phyloP scores from a whole-genome alignment of 2,113 vertebrate genomes.

The Gallinago undulata region DNA sequence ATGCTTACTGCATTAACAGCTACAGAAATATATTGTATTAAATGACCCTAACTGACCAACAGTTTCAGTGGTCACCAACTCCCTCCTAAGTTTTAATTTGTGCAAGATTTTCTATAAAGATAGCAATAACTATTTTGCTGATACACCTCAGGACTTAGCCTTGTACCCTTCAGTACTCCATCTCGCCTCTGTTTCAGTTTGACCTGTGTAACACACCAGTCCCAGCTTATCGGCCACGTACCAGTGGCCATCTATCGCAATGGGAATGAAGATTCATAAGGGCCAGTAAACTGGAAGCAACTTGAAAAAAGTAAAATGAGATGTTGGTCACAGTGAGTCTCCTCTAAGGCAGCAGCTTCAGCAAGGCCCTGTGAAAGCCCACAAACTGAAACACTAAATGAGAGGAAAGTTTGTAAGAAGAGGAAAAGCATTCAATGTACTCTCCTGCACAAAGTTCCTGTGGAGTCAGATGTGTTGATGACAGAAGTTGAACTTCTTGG shows the following conservation, averaged over 20 bases:
- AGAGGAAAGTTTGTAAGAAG: not conserved
- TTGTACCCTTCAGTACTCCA: not conserved
- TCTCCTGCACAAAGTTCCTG: not conserved
- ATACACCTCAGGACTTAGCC: not conserved
- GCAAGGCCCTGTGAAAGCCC: not conserved
- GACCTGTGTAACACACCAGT: not conserved
- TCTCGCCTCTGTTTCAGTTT: not conserved
- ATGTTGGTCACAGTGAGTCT: not conserved
- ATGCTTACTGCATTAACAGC: constrained; percentile 3
- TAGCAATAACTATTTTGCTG: not conserved
- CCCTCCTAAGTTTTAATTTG: not conserved
- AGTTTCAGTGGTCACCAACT: not conserved
- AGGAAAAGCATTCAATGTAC: not conserved
- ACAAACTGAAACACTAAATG: not conserved
- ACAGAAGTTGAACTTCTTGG: not conserved
- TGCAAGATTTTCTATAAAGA: not conserved
- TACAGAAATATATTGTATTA: not conserved
- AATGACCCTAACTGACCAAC: constrained; percentile 21
- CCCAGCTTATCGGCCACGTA: not conserved
- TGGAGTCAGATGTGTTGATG: not conserved
- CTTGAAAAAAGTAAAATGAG: not conserved
- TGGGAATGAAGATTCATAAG: not conserved
- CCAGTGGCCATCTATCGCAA: not conserved
- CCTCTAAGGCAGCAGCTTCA: not conserved
- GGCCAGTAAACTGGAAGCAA: not conserved